Evolutionary conservation across 2,888 invertebrate species (phyloP).

Genomic region (Apotomis capreana): DNA sequence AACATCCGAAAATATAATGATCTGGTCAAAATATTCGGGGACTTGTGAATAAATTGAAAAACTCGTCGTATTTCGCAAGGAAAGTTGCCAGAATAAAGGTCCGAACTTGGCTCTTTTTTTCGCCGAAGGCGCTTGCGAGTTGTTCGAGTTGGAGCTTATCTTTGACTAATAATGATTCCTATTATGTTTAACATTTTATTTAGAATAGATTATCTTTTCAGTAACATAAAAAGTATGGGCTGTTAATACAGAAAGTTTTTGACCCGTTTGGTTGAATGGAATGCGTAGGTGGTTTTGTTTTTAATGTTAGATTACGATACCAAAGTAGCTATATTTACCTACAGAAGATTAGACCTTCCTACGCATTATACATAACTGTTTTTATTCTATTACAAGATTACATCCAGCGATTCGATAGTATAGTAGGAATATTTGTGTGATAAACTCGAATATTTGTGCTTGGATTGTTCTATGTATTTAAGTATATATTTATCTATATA

Average conservation of each 20-base stretch:
- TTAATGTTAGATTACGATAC: too few species aligned
- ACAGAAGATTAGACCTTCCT: too few species aligned
- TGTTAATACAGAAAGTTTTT: neutral
- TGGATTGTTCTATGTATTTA: too few species aligned
- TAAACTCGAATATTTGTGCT: too few species aligned
- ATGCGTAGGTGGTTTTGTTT: neutral
- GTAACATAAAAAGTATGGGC: conserved; percentile 19
- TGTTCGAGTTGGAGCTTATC: conserved; percentile 22
- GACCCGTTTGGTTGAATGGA: neutral
- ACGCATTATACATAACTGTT: too few species aligned
- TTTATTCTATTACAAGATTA: too few species aligned
- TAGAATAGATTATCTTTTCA: conserved; percentile 21
- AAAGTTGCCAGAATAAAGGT: conserved; percentile 42
- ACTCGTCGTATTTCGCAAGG: conserved; percentile 35
- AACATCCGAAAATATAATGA: conserved; percentile 33
- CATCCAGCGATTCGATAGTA: too few species aligned
- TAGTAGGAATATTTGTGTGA: too few species aligned
- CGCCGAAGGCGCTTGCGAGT: conserved; percentile 19
- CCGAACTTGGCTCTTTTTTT: conserved; percentile 30
- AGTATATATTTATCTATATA: too few species aligned
- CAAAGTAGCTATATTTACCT: too few species aligned
- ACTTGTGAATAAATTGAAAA: conserved; percentile 39
- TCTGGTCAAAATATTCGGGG: conserved; percentile 36
- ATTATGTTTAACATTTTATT: conserved; percentile 37
- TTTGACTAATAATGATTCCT: conserved; percentile 37